Evolutionary conservation across 2,113 vertebrate species (phyloP).

Genomic region (Nestor notabilis): DNA sequence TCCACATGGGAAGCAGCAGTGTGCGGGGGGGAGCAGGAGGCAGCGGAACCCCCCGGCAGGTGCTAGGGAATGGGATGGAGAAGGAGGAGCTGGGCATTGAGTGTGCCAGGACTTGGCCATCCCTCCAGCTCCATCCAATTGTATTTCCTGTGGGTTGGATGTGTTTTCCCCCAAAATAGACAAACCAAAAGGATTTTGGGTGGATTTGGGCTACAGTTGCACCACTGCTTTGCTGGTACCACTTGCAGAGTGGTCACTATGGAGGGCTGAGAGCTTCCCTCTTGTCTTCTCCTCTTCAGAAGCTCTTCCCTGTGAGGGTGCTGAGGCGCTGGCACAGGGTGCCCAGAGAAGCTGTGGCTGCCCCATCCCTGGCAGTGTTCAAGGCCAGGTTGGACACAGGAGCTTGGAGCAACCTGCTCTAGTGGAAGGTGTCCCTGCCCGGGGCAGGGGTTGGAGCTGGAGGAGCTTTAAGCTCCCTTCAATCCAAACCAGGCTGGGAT

Average conservation of each 20-base stretch:
- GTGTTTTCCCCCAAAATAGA: accelerated
- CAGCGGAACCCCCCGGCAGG: neutral
- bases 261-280: neutral
- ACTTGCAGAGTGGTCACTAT: accelerated
- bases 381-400: neutral
- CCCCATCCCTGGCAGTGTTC: neutral
- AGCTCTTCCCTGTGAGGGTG: neutral
- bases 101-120: neutral
- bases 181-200: accelerated
- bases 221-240: accelerated
- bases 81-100: neutral
- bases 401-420: neutral
- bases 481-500: neutral
- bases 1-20: too few species aligned
- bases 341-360: neutral
- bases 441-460: too few species aligned
- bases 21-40: neutral
- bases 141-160: accelerated
- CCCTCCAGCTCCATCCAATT: accelerated
- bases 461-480: neutral
- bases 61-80: neutral
- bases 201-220: accelerated
- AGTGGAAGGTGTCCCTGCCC: neutral
- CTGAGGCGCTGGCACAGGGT: neutral
- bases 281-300: neutral